phyloP scores from a whole-genome alignment of 2,113 vertebrate genomes.

The Cyphomyrus plagiostoma region DNA sequence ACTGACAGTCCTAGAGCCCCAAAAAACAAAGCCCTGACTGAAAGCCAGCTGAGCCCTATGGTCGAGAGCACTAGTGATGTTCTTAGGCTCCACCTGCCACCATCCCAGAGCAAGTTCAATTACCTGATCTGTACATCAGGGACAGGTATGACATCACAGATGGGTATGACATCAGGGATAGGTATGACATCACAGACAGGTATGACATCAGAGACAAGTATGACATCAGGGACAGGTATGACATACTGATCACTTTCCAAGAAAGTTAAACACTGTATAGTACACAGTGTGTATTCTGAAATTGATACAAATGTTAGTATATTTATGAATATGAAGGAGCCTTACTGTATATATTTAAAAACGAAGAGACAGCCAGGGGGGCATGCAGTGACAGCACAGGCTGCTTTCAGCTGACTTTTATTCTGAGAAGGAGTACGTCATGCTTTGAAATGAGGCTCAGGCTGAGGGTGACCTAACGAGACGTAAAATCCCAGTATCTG shows the following conservation, averaged over 20 bases:
- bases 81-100: too few relatives aligned
- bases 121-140: too few relatives aligned
- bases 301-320: not conserved
- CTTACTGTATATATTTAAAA: not conserved
- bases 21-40: not conserved
- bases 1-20: not conserved
- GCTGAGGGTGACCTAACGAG: not conserved
- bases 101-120: too few relatives aligned
- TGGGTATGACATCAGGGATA: too few relatives aligned
- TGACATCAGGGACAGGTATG: too few relatives aligned
- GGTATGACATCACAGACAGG: too few relatives aligned
- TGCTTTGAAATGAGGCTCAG: slow-evolving; percentile 8
- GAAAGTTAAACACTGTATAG: not conserved
- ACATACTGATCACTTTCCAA: not conserved
- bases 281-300: not conserved
- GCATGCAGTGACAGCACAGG: not conserved
- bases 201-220: too few relatives aligned
- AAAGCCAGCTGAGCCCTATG: too few relatives aligned
- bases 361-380: too few relatives aligned
- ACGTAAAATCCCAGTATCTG: not conserved
- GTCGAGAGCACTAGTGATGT: too few relatives aligned
- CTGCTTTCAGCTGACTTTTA: not conserved
- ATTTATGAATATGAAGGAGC: not conserved
- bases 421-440: not conserved
- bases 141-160: too few relatives aligned